These are phyloP conservation scores for Chrysogorgia sp. DNA, from an alignment of 92 coral and sea anemone species.

Conservation along the genomic window DNA sequence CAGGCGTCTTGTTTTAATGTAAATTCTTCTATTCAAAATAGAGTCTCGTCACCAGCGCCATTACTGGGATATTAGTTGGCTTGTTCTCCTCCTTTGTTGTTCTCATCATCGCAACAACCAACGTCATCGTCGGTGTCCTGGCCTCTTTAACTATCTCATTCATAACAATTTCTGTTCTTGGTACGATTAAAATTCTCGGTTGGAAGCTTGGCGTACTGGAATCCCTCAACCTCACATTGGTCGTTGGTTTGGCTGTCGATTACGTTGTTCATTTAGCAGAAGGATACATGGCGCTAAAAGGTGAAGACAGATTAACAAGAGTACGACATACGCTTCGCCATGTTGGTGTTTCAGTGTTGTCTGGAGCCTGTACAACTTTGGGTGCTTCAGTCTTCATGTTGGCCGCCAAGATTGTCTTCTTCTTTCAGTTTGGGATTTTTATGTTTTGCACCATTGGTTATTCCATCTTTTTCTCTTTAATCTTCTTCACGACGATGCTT, in stretches of 20 bases:
- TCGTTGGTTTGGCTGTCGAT: conserved; percentile 95
- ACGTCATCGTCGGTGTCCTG: conserved; percentile 90
- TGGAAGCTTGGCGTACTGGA: conserved; percentile 95
- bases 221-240: conserved; percentile 91
- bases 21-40: conserved; percentile 16
- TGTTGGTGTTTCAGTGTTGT: conserved; percentile 92
- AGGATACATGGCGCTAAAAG: conserved; percentile 69
- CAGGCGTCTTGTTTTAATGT: background rate
- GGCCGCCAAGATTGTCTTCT: conserved; percentile 93
- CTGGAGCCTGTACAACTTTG: conserved; percentile 91
- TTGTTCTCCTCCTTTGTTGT: conserved; percentile 79
- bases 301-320: conserved; percentile 58
- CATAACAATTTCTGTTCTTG: conserved; percentile 88
- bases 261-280: conserved; percentile 97
- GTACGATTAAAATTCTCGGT: conserved; percentile 84
- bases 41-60: conserved; percentile 92
- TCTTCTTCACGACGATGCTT: conserved; percentile 78
- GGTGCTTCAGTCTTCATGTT: conserved; percentile 98
- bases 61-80: conserved; percentile 85
- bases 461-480: conserved; percentile 80
- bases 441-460: conserved; percentile 95
- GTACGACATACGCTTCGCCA: conserved; percentile 76
- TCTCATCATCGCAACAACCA: conserved; percentile 88
- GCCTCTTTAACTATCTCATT: conserved; percentile 83
- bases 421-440: conserved; percentile 93